Evolutionary conservation across 92 coral and sea anemone species (phyloP).

Genomic region (Porites cylindrica): DNA sequence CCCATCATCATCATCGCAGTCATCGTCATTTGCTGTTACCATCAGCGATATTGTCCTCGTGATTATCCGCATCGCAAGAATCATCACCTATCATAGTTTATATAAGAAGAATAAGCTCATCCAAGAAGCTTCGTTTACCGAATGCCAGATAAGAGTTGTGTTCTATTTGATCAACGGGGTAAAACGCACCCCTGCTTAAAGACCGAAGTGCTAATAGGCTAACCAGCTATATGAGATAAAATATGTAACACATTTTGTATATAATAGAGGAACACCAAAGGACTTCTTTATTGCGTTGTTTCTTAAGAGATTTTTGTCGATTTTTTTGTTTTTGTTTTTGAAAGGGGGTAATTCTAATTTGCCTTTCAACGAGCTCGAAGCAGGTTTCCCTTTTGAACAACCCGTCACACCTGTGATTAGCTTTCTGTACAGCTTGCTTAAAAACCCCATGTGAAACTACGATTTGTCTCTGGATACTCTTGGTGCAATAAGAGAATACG

Average conservation of each 20-base stretch:
- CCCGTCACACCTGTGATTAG: too few relatives aligned
- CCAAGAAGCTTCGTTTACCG: neutral
- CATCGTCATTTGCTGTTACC: neutral
- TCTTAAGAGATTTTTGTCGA: neutral
- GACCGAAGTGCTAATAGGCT: neutral
- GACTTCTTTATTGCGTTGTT: neutral
- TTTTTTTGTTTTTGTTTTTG: neutral
- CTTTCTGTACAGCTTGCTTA: too few relatives aligned
- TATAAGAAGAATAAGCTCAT: neutral
- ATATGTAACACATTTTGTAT: neutral
- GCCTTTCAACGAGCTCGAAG: too few relatives aligned
- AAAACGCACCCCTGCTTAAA: neutral
- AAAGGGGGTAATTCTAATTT: too few relatives aligned
- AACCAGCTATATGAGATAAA: neutral
- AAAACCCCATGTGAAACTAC: too few relatives aligned
- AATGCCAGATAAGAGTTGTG: neutral
- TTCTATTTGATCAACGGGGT: neutral
- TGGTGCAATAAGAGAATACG: too few relatives aligned
- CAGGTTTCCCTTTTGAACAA: too few relatives aligned
- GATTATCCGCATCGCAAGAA: too few relatives aligned
- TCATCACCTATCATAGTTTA: neutral
- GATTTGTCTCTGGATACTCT: too few relatives aligned
- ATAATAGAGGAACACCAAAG: neutral
- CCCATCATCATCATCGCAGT: too few relatives aligned
- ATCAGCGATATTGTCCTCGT: too few relatives aligned